A percentile compares a stretch with the other conserved stretches of the same genome.
Conservation (phyloP, 1,140 invertebrate genomes). For the Tachypleus tridentatus region DNA sequence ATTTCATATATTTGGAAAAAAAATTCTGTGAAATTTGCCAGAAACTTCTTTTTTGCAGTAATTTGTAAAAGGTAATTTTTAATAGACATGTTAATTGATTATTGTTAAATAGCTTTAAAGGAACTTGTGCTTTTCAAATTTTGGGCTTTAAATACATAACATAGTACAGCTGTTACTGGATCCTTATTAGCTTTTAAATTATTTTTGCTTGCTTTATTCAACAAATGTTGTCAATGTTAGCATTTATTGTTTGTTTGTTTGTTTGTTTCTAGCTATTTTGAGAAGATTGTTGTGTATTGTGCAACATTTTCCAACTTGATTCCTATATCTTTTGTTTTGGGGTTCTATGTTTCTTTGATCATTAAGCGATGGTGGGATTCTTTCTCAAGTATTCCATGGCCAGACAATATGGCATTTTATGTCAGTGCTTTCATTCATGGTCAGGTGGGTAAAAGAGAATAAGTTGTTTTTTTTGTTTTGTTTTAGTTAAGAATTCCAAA, state of each 20-base stretch:
- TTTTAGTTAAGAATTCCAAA: no score
- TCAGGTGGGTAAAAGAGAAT: slow-evolving; percentile 43
- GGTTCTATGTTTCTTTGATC: slow-evolving; percentile 83
- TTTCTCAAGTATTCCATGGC: slow-evolving; percentile 67
- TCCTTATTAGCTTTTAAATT: not conserved
- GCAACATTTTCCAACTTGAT: slow-evolving; percentile 32
- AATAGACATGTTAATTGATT: no score
- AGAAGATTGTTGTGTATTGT: slow-evolving; percentile 33
- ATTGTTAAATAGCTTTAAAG: not conserved
- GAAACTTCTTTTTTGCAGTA: no score
- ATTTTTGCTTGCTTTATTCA: not conserved
- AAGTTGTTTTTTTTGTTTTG: no score
- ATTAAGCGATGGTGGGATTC: slow-evolving; percentile 54
- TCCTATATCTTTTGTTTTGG: slow-evolving; percentile 75
- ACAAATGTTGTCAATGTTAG: not conserved
- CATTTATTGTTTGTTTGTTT: no score
- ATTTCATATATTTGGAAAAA: no score
- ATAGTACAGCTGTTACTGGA: not conserved
- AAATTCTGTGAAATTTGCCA: no score
- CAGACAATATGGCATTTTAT: slow-evolving; percentile 74
- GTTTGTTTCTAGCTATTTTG: slow-evolving; percentile 30
- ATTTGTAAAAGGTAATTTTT: no score
- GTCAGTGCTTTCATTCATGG: slow-evolving; percentile 72
- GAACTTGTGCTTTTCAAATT: not conserved
- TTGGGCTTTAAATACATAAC: not conserved